phyloP scores from a whole-genome alignment of 2,888 invertebrate genomes.

The Plebejus argus region DNA sequence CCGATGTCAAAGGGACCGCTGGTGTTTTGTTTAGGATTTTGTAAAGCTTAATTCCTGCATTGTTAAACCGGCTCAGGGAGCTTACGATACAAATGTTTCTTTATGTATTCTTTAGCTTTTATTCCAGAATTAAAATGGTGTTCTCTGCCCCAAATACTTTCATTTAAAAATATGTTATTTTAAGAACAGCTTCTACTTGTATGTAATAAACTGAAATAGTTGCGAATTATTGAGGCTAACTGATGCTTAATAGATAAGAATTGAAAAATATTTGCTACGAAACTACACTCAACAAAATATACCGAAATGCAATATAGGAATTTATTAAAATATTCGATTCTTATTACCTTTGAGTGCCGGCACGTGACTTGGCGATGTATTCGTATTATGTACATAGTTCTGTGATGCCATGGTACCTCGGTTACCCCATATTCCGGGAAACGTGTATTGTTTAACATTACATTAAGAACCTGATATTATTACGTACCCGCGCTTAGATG shows the following conservation, averaged over 20 bases:
- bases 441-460: slow-evolving; percentile 20
- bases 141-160: not conserved
- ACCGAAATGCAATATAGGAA: slow-evolving; percentile 24
- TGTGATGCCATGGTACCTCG: slow-evolving; percentile 13
- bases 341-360: slow-evolving; percentile 23
- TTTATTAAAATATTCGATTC: slow-evolving; percentile 28
- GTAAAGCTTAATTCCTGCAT: slow-evolving; percentile 1
- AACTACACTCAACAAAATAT: not conserved
- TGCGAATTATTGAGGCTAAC: too few relatives aligned
- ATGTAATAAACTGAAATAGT: not conserved
- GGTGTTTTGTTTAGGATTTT: slow-evolving; percentile 23
- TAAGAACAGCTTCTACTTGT: not conserved
- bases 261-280: not conserved
- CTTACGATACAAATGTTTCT: not conserved
- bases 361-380: slow-evolving; percentile 30
- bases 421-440: slow-evolving; percentile 5
- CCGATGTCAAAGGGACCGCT: slow-evolving; percentile 29
- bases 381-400: slow-evolving; percentile 8
- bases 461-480: not conserved
- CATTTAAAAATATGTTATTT: not conserved
- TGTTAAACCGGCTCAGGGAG: not conserved
- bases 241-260: not conserved
- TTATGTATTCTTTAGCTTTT: slow-evolving; percentile 5
- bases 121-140: not conserved
- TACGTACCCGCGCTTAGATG: not conserved